These are phyloP conservation scores for Mionectes olivaceus DNA, from an alignment of 2,797 vertebrate species.

Conservation along the genomic window DNA sequence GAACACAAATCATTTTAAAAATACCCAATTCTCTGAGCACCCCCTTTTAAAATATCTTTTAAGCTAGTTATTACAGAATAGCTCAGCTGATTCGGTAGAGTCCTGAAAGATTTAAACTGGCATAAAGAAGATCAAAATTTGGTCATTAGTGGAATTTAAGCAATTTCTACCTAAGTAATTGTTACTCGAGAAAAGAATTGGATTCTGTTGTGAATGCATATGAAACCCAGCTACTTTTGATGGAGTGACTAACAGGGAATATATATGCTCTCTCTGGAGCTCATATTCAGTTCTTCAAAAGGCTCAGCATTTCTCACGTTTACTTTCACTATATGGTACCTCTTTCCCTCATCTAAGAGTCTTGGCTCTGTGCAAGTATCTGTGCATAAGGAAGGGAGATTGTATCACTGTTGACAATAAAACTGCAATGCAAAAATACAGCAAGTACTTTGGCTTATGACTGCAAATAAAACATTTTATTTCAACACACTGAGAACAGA, in stretches of 20 bases:
- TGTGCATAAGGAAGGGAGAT: conserved; percentile 23
- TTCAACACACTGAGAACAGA: conserved; percentile 54
- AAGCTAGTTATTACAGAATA: neutral
- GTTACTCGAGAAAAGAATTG: neutral
- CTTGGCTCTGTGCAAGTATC: neutral
- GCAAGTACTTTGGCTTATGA: conserved; percentile 62
- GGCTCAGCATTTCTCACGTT: neutral
- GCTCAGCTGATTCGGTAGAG: neutral
- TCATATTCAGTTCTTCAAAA: conserved; percentile 23
- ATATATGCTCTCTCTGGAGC: neutral
- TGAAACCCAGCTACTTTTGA: neutral
- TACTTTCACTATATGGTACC: conserved; percentile 8
- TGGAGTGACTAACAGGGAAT: neutral
- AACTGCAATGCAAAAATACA: conserved; percentile 67
- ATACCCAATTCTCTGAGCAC: neutral
- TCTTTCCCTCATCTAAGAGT: conserved; percentile 4
- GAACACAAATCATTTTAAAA: neutral
- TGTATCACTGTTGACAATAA: conserved; percentile 59
- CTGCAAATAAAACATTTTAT: conserved; percentile 60
- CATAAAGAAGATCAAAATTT: neutral
- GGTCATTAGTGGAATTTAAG: neutral
- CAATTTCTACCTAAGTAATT: neutral
- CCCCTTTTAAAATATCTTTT: neutral
- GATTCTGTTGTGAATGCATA: neutral
- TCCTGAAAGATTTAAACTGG: neutral